Evolutionary conservation across 2,113 vertebrate genomes (phyloP).

Genomic region (Urocitellus parryii): DNA sequence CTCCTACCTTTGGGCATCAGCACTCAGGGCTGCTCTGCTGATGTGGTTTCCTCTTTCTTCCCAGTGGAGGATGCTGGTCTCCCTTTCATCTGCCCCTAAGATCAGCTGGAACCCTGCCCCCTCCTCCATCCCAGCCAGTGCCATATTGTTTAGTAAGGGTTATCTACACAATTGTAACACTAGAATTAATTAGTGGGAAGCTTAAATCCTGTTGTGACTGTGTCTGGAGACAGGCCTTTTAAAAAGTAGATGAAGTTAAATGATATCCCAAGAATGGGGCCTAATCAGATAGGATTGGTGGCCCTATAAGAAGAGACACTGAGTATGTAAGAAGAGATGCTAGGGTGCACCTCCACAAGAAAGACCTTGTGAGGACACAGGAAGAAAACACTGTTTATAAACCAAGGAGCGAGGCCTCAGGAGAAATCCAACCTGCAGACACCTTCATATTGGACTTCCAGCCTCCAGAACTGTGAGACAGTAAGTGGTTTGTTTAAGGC

Average conservation of each 20-base stretch:
- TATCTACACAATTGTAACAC: rapidly evolving
- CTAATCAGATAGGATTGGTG: not conserved
- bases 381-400: not conserved
- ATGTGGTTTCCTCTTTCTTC: not conserved
- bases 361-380: not conserved
- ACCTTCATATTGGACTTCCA: not conserved
- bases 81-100: too few relatives aligned
- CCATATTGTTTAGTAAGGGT: too few relatives aligned
- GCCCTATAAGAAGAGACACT: not conserved
- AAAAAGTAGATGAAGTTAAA: not conserved
- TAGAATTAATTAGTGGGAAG: not conserved
- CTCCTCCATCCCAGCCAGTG: not conserved
- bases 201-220: not conserved
- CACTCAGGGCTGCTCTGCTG: too few relatives aligned
- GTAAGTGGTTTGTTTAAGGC: not conserved
- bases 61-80: not conserved
- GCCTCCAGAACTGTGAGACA: not conserved
- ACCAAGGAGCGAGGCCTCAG: not conserved
- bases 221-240: not conserved
- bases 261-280: not conserved
- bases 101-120: not conserved
- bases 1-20: not conserved
- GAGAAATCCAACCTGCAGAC: not conserved
- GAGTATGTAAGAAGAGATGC: not conserved
- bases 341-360: not conserved